phyloP scores from a whole-genome alignment of 2,113 vertebrate genomes.

The Salvelinus alpinus region DNA sequence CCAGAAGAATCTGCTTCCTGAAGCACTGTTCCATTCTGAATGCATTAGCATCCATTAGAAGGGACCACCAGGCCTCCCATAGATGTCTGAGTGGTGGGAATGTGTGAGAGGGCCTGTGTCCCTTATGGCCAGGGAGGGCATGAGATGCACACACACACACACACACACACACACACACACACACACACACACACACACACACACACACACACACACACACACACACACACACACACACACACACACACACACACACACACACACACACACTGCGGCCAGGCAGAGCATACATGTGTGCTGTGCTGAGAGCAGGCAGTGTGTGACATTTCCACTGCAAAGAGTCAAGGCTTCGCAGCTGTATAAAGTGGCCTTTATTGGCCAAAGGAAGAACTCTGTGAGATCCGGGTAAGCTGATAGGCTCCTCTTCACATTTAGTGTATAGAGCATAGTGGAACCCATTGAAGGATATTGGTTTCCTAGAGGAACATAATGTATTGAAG shows the following conservation, averaged over 20 bases:
- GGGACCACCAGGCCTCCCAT: conserved; percentile 26
- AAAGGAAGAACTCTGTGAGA: conserved; percentile 31
- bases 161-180: too few relatives aligned
- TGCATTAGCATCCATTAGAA: conserved; percentile 44
- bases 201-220: too few relatives aligned
- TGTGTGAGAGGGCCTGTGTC: conserved; percentile 33
- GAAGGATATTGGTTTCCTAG: too few relatives aligned
- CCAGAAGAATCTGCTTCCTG: too few relatives aligned
- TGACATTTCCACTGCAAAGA: conserved; percentile 54
- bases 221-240: not conserved
- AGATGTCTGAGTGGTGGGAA: conserved; percentile 32
- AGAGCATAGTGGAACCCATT: conserved; percentile 37
- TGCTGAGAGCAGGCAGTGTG: conserved; percentile 23
- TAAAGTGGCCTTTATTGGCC: conserved; percentile 9
- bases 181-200: too few relatives aligned
- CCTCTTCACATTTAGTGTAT: conserved; percentile 30
- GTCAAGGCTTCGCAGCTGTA: conserved; percentile 47
- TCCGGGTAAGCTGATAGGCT: conserved; percentile 23
- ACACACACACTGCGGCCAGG: too few relatives aligned
- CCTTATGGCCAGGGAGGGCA: conserved; percentile 20
- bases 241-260: not conserved
- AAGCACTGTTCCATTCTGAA: conserved; percentile 41
- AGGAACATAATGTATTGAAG: too few relatives aligned
- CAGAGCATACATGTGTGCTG: too few relatives aligned
- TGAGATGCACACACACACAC: conserved; percentile 1